Percentiles rank a stretch among this genome's conserved stretches.
Conservation (phyloP, 2,888 invertebrate species). For the Carterocephalus palaemon region DNA sequence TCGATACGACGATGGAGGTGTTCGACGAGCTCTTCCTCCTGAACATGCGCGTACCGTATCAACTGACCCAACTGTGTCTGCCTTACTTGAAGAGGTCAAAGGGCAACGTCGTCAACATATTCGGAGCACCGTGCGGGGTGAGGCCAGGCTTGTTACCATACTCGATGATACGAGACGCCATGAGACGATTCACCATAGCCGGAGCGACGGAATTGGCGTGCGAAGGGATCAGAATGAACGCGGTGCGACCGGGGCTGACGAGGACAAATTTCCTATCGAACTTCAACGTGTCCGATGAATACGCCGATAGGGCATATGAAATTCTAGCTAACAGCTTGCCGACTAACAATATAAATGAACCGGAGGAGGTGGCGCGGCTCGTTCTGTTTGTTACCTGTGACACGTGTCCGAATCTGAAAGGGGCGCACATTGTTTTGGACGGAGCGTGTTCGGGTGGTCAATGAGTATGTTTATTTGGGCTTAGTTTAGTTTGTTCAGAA, state of each 20-base stretch:
- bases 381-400: constrained; percentile 53
- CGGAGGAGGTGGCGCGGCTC: constrained; percentile 55
- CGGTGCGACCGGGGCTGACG: constrained; percentile 53
- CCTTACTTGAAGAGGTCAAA: constrained; percentile 49
- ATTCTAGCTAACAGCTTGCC: constrained; percentile 44
- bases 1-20: constrained; percentile 48
- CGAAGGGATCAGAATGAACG: constrained; percentile 57
- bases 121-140: constrained; percentile 43
- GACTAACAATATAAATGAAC: constrained; percentile 47
- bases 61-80: constrained; percentile 49
- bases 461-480: background rate
- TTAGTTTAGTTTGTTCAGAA: too few relatives aligned
- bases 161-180: constrained; percentile 49
- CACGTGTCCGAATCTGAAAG: constrained; percentile 47
- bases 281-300: constrained; percentile 47
- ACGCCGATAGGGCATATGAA: constrained; percentile 44
- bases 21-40: constrained; percentile 53
- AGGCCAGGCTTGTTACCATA: constrained; percentile 51
- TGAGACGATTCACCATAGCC: constrained; percentile 52
- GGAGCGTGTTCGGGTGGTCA: constrained; percentile 15
- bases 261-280: constrained; percentile 54
- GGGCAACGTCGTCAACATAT: constrained; percentile 55
- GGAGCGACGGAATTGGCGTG: constrained; percentile 51
- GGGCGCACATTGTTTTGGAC: constrained; percentile 26
- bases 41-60: constrained; percentile 54